Evolutionary conservation across 2,113 vertebrate species (phyloP).

Genomic region (Bos taurus): ARS-UCD2.0 NC_037356.1:16915001-16915500

Average conservation of each 20-base stretch:
- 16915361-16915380: background rate
- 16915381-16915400: background rate
- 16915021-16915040: background rate
- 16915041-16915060: background rate
- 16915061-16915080: background rate
- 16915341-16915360: background rate
- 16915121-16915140: background rate
- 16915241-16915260: background rate
- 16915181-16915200: background rate
- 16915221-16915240: background rate
- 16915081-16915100: background rate
- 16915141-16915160: background rate
- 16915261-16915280: background rate
- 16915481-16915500: background rate
- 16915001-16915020: background rate
- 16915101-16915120: background rate
- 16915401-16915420: background rate
- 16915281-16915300: background rate
- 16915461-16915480: rapidly evolving
- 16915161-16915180: background rate
- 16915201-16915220: background rate
- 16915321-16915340: background rate
- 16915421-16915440: background rate
- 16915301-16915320: background rate
- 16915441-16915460: background rate